Evolutionary conservation across 2,888 invertebrate genomes (phyloP).

Genomic region (Cinara cedri): DNA sequence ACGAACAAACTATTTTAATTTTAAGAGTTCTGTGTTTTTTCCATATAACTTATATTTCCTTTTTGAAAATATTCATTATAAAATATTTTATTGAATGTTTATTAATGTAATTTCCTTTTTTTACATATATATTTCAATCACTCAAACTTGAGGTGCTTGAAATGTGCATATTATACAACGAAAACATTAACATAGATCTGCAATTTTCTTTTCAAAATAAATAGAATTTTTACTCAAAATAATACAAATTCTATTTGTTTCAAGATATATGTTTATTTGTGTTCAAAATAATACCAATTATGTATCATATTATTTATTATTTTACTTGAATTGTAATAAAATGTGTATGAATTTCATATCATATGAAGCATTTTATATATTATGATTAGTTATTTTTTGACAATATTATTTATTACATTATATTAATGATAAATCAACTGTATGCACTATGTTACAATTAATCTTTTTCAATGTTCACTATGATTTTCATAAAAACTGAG

Average conservation of each 20-base stretch:
- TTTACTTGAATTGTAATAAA: neutral
- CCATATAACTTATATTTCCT: slow-evolving; percentile 16
- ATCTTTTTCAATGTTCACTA: neutral
- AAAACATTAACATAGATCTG: neutral
- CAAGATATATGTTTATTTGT: slow-evolving; percentile 16
- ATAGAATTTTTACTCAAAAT: too few species aligned
- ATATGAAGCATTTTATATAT: neutral
- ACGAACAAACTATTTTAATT: slow-evolving; percentile 40
- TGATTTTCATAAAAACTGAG: neutral
- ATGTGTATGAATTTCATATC: neutral
- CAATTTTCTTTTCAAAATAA: neutral
- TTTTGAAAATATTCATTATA: slow-evolving; percentile 29
- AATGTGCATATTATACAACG: slow-evolving; percentile 15
- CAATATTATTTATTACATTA: neutral
- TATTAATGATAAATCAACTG: neutral
- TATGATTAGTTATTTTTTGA: too few species aligned
- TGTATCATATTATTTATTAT: slow-evolving; percentile 7
- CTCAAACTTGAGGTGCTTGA: slow-evolving; percentile 14
- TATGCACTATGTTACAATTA: neutral
- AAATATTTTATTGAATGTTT: slow-evolving; percentile 19
- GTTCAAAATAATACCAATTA: neutral
- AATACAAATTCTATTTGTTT: too few species aligned
- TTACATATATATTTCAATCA: slow-evolving; percentile 15
- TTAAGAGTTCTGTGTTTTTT: slow-evolving; percentile 25
- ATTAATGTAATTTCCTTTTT: neutral